Conservation (phyloP, 1,140 invertebrate species). For the Eriocheir sinensis region DNA sequence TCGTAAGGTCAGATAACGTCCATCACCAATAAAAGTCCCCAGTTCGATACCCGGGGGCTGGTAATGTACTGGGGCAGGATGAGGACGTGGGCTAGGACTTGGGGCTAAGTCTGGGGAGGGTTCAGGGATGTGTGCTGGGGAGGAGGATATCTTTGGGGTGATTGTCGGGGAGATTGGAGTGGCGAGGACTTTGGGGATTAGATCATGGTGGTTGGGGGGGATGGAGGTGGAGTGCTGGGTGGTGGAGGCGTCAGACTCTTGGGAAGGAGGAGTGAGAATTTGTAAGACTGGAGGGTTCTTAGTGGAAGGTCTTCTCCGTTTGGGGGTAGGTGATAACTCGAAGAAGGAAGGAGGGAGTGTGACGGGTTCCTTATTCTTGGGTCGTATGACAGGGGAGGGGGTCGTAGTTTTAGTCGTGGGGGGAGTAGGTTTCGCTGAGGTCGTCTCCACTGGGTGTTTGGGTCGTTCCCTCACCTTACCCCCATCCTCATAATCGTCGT, state of each 20-base stretch:
- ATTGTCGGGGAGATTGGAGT: too few relatives aligned
- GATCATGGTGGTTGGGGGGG: neutral
- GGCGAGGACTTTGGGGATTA: neutral
- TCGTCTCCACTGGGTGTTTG: too few relatives aligned
- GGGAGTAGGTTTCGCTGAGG: neutral
- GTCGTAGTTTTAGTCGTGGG: neutral
- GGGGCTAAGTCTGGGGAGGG: neutral
- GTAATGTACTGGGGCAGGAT: neutral
- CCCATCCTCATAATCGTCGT: neutral
- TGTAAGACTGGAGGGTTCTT: neutral
- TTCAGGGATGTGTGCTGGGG: neutral
- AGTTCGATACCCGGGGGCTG: neutral
- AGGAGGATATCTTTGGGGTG: neutral
- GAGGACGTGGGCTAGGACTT: neutral
- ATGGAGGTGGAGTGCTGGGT: neutral
- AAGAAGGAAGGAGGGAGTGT: constrained; percentile 38
- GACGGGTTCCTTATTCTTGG: neutral
- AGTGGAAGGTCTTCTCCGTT: neutral
- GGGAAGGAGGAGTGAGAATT: neutral
- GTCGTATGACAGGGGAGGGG: neutral
- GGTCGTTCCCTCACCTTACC: neutral
- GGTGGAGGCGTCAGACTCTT: neutral
- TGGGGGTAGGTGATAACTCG: neutral
- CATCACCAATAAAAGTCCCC: neutral
- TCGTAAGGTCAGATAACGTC: neutral